Percentiles rank a stretch among this genome's conserved stretches.
These are phyloP conservation scores for Drosophila takahashii DNA, from an alignment of 1,140 invertebrate genomes.

Conservation along the genomic window DNA sequence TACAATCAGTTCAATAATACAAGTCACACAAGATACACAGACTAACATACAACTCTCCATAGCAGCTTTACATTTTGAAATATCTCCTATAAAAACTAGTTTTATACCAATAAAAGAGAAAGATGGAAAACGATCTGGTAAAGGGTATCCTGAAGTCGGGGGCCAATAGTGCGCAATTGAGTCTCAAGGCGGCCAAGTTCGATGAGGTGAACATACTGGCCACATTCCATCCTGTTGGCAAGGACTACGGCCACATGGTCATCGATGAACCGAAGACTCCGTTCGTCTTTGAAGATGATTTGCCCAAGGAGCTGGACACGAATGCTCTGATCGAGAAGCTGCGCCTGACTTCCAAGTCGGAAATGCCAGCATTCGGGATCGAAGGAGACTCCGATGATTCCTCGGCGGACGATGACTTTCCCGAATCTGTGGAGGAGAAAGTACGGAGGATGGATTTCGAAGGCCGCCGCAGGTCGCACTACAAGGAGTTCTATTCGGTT, in stretches of 20 bases:
- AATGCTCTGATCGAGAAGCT: conserved; percentile 89
- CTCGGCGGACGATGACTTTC: conserved; percentile 64
- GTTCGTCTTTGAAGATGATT: conserved; percentile 88
- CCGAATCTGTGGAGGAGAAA: conserved; percentile 61
- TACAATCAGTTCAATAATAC: conserved; percentile 2
- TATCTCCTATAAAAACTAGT: background rate
- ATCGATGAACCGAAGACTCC: conserved; percentile 99
- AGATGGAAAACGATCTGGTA: conserved; percentile 2
- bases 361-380: conserved; percentile 64
- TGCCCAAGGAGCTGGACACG: conserved; percentile 89
- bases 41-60: background rate
- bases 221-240: conserved; percentile 65
- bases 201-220: conserved; percentile 67
- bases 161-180: background rate
- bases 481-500: conserved; percentile 61
- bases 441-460: conserved; percentile 62
- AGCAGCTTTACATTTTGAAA: background rate
- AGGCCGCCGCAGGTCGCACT: conserved; percentile 59
- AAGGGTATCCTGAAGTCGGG: conserved; percentile 49
- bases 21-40: background rate
- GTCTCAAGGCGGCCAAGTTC: conserved; percentile 61
- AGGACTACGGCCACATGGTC: conserved; percentile 99
- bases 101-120: background rate
- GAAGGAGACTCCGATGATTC: conserved; percentile 65
- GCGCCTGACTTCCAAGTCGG: conserved; percentile 28